A percentile compares a stretch with the other conserved stretches of the same genome.
Conservation (phyloP, 2,797 vertebrate species). For the Clarias pachynema region DNA sequence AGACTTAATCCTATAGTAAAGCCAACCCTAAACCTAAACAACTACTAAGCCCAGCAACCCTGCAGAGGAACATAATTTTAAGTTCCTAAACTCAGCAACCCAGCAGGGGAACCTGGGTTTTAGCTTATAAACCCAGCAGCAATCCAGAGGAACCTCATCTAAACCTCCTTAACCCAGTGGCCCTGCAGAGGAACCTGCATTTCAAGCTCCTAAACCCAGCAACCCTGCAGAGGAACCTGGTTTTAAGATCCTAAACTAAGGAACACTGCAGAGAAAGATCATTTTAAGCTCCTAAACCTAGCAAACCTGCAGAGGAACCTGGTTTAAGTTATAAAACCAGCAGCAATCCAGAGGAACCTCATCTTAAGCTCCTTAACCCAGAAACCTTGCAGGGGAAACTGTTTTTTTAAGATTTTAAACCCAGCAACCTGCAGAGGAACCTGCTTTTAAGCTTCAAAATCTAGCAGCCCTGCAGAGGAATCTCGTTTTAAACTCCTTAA, state of each 20-base stretch:
- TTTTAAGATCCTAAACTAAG: too few relatives aligned
- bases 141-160: neutral
- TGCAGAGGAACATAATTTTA: neutral
- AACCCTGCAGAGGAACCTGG: neutral
- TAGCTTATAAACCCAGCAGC: too few relatives aligned
- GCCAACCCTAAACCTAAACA: neutral
- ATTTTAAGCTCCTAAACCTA: neutral
- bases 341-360: too few relatives aligned
- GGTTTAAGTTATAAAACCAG: too few relatives aligned
- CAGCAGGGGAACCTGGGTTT: neutral
- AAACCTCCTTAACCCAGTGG: neutral
- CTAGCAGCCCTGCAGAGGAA: too few relatives aligned
- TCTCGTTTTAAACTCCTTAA: too few relatives aligned
- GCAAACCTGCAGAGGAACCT: neutral
- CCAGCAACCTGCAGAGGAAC: too few relatives aligned
- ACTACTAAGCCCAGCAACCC: neutral
- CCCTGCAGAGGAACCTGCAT: neutral
- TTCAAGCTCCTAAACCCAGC: neutral
- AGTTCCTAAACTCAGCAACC: neutral
- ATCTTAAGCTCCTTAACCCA: neutral
- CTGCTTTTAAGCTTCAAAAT: too few relatives aligned
- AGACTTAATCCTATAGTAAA: neutral
- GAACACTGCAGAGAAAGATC: too few relatives aligned
- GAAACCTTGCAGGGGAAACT: too few relatives aligned
- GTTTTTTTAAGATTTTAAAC: too few relatives aligned